Evolutionary conservation across 1,140 invertebrate genomes (phyloP), one percentile per base, ranked within the genome.

Genomic region (Drosophila kohkoa): DNA sequence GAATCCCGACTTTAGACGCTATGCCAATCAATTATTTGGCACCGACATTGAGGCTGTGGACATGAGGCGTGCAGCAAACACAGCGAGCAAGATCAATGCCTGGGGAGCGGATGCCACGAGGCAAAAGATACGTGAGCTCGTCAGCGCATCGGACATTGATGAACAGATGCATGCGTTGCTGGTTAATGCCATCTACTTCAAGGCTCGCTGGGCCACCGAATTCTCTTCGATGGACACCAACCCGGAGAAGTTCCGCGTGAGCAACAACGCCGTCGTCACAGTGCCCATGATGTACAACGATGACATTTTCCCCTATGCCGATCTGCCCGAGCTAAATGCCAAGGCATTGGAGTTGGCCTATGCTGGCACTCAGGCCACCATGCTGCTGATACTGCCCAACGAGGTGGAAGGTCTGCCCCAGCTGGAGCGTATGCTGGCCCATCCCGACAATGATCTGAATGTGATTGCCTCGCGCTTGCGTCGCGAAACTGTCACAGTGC

Each of bases 211-310:
- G 91, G 76, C 65, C 20, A 81, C 74, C 4, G 82, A 90, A 38
- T 92, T 92, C 59, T 82, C 85, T 7, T 52, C 55, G 10, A 68
- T 68, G 59, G 91, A 91, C 15, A 92, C 91, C 1, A 54, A 45
- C 2, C 16, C 63, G 7, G 41, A 32, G 11, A 68, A 72, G 16
- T 92, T 92, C 54, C 57, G 41, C 0, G 41, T 79, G 41, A 58
- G 41, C 1, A 43, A 57, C n/a, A 60, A 59, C 2, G 28, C n/a
- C 0, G 11, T 49, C 7, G 48, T 82, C 13, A 59, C 41, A 2
- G 91, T 92, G 48, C 52, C 79, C 55, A 92, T 91, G 88, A 92
- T 92, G 91, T 91, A 73, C 55, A 87, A 78, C 46, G 90, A 92
- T 13, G 91, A 92, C 15, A 11, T 67, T 0, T 92, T 74, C n/a